A percentile compares a stretch with the other conserved stretches of the same genome.
Evolutionary conservation across 1,140 invertebrate species (phyloP).

Genomic region (Drosophila lacertosa): DNA sequence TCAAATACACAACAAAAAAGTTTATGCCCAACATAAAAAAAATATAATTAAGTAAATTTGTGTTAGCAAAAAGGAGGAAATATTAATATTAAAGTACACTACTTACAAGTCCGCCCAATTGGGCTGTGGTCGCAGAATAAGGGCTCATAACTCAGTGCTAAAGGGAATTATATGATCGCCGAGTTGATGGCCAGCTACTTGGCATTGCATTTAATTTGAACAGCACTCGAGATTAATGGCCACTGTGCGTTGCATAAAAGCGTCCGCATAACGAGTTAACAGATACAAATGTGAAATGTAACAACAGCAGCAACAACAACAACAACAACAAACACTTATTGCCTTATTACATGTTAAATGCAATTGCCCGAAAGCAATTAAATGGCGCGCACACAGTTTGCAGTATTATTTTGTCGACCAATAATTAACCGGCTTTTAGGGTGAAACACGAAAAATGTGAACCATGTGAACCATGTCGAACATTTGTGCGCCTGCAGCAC

Average conservation of each 20-base stretch:
- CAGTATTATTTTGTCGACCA: slow-evolving; percentile 39
- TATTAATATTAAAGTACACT: slow-evolving; percentile 6
- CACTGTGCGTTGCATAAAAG: slow-evolving; percentile 52
- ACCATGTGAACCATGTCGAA: background rate
- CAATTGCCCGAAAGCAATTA: slow-evolving; percentile 55
- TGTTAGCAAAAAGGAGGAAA: background rate
- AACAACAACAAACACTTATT: slow-evolving; percentile 7
- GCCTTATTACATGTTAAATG: slow-evolving; percentile 57
- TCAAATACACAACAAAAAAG: no score
- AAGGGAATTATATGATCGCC: slow-evolving; percentile 42
- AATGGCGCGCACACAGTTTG: slow-evolving; percentile 27
- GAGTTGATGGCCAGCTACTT: slow-evolving; percentile 46
- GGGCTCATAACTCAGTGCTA: slow-evolving; percentile 23
- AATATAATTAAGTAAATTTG: background rate
- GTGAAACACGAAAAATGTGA: slow-evolving; percentile 2
- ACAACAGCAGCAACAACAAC: slow-evolving; percentile 2
- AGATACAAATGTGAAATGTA: slow-evolving; percentile 31
- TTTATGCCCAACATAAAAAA: no score
- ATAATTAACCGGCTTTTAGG: slow-evolving; percentile 35
- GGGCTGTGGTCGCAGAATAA: background rate
- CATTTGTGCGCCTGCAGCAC: slow-evolving; percentile 23
- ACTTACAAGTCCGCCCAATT: background rate
- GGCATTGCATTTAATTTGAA: slow-evolving; percentile 64
- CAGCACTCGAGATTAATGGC: slow-evolving; percentile 60
- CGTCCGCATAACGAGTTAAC: slow-evolving; percentile 12